phyloP scores from a whole-genome alignment of 2,797 vertebrate species.

The Xiphorhynchus erythropygius region DNA sequence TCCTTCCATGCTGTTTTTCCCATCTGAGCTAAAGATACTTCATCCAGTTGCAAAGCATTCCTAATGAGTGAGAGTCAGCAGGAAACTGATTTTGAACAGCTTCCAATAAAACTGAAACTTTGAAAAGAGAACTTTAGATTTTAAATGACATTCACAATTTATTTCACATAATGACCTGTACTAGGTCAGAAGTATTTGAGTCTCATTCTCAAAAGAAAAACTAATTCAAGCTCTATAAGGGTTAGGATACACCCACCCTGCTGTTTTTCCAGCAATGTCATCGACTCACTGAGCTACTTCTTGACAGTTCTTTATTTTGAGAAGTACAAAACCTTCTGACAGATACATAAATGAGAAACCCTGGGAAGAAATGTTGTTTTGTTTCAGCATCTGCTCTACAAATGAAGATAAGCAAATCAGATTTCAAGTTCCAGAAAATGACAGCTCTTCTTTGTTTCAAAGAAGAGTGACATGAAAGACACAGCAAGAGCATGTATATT shows the following conservation, averaged over 20 bases:
- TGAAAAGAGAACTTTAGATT: not conserved
- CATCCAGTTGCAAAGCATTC: not conserved
- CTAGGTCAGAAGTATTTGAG: not conserved
- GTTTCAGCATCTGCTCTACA: conserved; percentile 39
- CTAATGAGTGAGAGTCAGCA: not conserved
- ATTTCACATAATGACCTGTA: not conserved
- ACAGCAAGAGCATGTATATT: not conserved
- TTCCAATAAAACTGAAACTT: not conserved
- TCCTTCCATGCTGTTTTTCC: not conserved
- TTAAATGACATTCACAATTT: not conserved
- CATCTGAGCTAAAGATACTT: not conserved
- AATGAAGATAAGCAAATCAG: conserved; percentile 5
- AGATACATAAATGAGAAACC: conserved; percentile 34
- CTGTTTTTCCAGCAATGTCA: not conserved
- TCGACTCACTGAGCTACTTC: not conserved
- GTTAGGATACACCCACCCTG: not conserved
- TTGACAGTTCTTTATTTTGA: conserved; percentile 29
- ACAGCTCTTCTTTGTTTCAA: not conserved
- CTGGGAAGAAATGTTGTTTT: conserved; percentile 11
- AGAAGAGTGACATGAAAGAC: not conserved
- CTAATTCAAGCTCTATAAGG: not conserved
- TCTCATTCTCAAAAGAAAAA: not conserved
- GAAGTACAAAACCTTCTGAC: conserved; percentile 29
- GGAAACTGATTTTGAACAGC: not conserved
- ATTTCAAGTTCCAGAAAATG: not conserved